Conservation (phyloP, 1,140 invertebrate genomes). For the Panagrolaimus sp. region DNA sequence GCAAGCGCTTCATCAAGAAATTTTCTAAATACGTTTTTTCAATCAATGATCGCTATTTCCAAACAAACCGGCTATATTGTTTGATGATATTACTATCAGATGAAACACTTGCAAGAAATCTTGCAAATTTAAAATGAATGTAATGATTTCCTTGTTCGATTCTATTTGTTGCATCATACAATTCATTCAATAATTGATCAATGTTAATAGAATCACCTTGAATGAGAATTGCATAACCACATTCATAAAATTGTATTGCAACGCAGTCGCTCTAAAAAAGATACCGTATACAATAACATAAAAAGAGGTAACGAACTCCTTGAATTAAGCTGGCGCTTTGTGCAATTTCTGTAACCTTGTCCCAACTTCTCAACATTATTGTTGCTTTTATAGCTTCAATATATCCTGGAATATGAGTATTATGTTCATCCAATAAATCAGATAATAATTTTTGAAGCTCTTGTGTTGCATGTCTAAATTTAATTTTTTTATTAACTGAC, state of each 20-base stretch:
- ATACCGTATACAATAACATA: not conserved
- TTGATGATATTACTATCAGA: slow-evolving; percentile 27
- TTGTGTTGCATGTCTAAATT: not conserved
- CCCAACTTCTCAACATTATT: slow-evolving; percentile 39
- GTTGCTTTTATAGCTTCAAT: slow-evolving; percentile 35
- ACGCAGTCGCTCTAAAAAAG: slow-evolving; percentile 41
- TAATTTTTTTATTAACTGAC: slow-evolving; percentile 4
- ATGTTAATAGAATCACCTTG: slow-evolving; percentile 14
- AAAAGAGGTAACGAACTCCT: not conserved
- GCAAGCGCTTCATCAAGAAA: slow-evolving; percentile 32
- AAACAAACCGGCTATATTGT: slow-evolving; percentile 29
- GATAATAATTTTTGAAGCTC: not conserved
- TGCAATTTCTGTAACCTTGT: slow-evolving; percentile 29
- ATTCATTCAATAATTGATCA: slow-evolving; percentile 30
- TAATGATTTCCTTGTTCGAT: slow-evolving; percentile 27
- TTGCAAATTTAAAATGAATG: slow-evolving; percentile 14
- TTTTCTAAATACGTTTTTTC: slow-evolving; percentile 16
- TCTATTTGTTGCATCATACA: slow-evolving; percentile 26
- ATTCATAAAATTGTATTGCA: slow-evolving; percentile 34
- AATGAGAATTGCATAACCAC: slow-evolving; percentile 24
- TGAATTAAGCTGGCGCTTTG: slow-evolving; percentile 39
- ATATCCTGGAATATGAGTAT: slow-evolving; percentile 27
- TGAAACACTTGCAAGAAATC: slow-evolving; percentile 23
- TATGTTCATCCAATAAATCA: not conserved
- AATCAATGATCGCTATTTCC: not conserved